phyloP scores from a whole-genome alignment of 2,888 invertebrate genomes.

The Caenorhabditis virilis region DNA sequence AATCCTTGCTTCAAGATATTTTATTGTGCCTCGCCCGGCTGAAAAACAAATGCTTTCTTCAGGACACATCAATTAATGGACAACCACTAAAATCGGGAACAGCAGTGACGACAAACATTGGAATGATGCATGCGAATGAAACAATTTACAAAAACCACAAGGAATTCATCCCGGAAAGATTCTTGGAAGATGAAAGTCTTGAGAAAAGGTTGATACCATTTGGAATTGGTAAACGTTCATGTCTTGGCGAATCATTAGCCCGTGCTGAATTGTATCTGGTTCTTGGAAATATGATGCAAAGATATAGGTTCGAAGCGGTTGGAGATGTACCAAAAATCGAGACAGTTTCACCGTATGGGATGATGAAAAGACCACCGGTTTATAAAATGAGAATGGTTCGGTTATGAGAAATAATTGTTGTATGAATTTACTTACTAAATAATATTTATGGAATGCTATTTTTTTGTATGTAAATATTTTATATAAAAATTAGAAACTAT shows the following conservation, averaged over 20 bases:
- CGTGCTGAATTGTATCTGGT: slow-evolving; percentile 49
- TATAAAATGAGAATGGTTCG: slow-evolving; percentile 10
- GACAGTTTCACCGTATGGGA: slow-evolving; percentile 15
- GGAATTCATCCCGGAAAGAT: slow-evolving; percentile 40
- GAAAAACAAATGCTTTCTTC: no score
- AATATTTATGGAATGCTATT: no score
- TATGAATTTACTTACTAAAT: no score
- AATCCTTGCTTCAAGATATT: no score
- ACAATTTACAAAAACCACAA: slow-evolving; percentile 20
- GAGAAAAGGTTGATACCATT: slow-evolving; percentile 41
- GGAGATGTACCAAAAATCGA: slow-evolving; percentile 19
- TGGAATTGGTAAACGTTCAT: slow-evolving; percentile 45
- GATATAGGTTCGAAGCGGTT: slow-evolving; percentile 29
- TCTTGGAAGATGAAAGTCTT: slow-evolving; percentile 21
- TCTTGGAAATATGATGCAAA: slow-evolving; percentile 37
- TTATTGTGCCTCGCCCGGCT: no score
- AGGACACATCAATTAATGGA: slow-evolving; percentile 27
- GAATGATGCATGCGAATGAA: slow-evolving; percentile 36
- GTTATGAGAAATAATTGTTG: no score
- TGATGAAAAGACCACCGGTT: slow-evolving; percentile 31
- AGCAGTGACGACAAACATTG: slow-evolving; percentile 30
- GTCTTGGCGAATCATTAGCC: slow-evolving; percentile 48
- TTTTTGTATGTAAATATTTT: no score
- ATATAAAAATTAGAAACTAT: no score
- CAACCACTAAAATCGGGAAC: slow-evolving; percentile 26